Percentiles rank a stretch among this genome's conserved stretches.
phyloP scores from a whole-genome alignment of 1,140 invertebrate species.

The Zeugodacus cucurbitae region DNA sequence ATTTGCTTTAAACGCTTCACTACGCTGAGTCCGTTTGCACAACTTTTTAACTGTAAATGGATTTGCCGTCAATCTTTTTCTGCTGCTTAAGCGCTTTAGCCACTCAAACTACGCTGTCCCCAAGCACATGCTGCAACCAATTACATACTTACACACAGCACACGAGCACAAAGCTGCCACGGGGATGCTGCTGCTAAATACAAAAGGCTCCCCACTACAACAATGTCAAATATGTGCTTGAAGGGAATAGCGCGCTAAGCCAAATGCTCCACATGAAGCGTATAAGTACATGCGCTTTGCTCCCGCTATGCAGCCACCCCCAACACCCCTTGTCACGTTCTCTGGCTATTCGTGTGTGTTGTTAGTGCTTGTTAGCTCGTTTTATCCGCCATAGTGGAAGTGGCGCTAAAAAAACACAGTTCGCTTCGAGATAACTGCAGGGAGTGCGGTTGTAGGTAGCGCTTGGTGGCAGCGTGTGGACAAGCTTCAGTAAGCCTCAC shows the following conservation, averaged over 20 bases:
- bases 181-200: neutral
- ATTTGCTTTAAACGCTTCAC: neutral
- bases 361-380: neutral
- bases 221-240: neutral
- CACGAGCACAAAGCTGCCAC: neutral
- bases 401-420: neutral
- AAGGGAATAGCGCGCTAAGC: neutral
- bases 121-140: neutral
- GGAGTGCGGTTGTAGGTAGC: neutral
- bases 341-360: neutral
- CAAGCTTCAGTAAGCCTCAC: slow-evolving; percentile 17
- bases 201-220: neutral
- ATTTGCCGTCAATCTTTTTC: slow-evolving; percentile 18
- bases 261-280: neutral
- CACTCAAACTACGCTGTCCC: neutral
- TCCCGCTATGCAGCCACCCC: too few relatives aligned
- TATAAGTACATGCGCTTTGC: neutral
- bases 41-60: slow-evolving; percentile 32
- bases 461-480: neutral
- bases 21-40: neutral
- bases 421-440: neutral
- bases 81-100: slow-evolving; percentile 27
- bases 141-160: neutral
- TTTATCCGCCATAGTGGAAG: neutral
- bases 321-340: neutral